Percentiles rank a stretch among this genome's conserved stretches.
phyloP scores from a whole-genome alignment of 35 echinoderm and acorn worm genomes.

The Diadema setosum region DNA sequence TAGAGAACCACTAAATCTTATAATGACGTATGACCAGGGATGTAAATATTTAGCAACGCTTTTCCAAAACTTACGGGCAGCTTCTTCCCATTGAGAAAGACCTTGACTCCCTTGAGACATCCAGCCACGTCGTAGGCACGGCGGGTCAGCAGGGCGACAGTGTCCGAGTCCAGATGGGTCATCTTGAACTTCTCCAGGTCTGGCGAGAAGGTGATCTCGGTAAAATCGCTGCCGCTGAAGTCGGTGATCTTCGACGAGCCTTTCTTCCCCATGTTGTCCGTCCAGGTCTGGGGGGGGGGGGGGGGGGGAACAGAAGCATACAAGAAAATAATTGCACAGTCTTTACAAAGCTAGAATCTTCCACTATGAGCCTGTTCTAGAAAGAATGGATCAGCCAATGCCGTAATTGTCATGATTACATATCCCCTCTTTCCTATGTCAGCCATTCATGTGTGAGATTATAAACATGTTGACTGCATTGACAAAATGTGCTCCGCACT shows the following conservation, averaged over 20 bases:
- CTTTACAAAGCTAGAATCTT: too few species aligned
- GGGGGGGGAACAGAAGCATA: not conserved
- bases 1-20: too few species aligned
- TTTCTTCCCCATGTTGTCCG: constrained; percentile 70
- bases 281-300: constrained; percentile 58
- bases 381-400: too few species aligned
- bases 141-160: constrained; percentile 62
- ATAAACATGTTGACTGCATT: too few species aligned
- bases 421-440: too few species aligned
- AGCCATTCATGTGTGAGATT: too few species aligned
- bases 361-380: too few species aligned
- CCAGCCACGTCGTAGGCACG: constrained; percentile 82
- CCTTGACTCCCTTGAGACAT: constrained; percentile 70
- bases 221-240: constrained; percentile 62
- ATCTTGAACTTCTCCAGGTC: constrained; percentile 77
- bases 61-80: constrained; percentile 81
- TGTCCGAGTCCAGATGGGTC: constrained; percentile 60
- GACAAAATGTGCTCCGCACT: too few species aligned
- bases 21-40: too few species aligned
- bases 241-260: not conserved
- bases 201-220: constrained; percentile 68
- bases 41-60: too few species aligned
- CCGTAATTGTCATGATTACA: too few species aligned
- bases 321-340: not conserved
- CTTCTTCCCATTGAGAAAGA: constrained; percentile 73